phyloP scores from a whole-genome alignment of 53 echinoderm and acorn worm genomes.

The Actinopyga echinites region DNA sequence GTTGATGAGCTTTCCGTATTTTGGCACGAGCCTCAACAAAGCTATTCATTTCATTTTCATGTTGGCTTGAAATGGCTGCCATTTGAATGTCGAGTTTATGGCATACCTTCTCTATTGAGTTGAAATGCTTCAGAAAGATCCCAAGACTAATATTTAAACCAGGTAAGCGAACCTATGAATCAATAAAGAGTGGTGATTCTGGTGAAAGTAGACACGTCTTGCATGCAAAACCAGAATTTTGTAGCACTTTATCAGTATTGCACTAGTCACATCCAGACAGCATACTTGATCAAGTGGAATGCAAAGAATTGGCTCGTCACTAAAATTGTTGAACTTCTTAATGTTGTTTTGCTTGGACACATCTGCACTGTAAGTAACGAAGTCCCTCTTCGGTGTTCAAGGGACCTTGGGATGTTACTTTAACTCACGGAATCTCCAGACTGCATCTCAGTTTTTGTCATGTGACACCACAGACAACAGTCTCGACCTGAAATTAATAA shows the following conservation, averaged over 20 bases:
- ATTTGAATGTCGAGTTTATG: background rate
- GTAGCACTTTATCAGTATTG: background rate
- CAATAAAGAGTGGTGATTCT: background rate
- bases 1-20: background rate
- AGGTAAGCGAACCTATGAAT: background rate
- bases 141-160: conserved; percentile 10
- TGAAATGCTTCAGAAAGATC: conserved; percentile 20
- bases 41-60: background rate
- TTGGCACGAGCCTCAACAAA: background rate
- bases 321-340: background rate
- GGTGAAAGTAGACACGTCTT: background rate
- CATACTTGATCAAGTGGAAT: background rate
- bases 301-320: background rate
- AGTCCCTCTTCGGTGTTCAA: background rate
- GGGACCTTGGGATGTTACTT: background rate
- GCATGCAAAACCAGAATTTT: background rate
- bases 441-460: conserved; percentile 23
- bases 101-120: conserved; percentile 6
- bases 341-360: background rate
- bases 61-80: background rate
- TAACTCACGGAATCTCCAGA: background rate
- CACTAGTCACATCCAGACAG: background rate
- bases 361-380: background rate
- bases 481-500: background rate
- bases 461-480: background rate